Evolutionary conservation across 2,888 invertebrate species (phyloP).

Genomic region (Drosophila algonquin): DNA sequence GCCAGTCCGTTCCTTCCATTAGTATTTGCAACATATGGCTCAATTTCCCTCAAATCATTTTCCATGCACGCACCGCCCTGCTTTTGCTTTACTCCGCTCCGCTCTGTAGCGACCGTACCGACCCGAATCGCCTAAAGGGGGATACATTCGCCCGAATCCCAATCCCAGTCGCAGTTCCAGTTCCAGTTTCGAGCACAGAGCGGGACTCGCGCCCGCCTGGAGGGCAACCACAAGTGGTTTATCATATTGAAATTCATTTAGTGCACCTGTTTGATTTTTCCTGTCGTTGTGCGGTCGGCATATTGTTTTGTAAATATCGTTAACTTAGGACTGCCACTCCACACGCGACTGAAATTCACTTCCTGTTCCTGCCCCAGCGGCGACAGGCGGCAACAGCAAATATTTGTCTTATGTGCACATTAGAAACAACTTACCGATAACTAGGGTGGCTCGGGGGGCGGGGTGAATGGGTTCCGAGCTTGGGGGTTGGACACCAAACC

Average conservation of each 20-base stretch:
- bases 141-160: neutral
- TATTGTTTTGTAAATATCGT: constrained; percentile 77
- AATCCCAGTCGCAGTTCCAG: neutral
- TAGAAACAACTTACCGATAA: constrained; percentile 44
- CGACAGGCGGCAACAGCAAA: constrained; percentile 47
- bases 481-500: neutral
- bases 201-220: constrained; percentile 1
- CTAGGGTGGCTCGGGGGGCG: constrained; percentile 27
- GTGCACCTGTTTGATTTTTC: constrained; percentile 82
- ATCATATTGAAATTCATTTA: constrained; percentile 81
- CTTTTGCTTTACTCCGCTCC: neutral
- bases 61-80: constrained; percentile 42
- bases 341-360: constrained; percentile 64
- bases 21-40: constrained; percentile 82
- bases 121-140: constrained; percentile 27
- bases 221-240: constrained; percentile 81
- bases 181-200: neutral
- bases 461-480: neutral
- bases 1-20: constrained; percentile 55
- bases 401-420: constrained; percentile 45
- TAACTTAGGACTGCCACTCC: constrained; percentile 70
- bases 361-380: constrained; percentile 17
- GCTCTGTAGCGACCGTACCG: neutral
- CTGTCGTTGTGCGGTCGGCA: constrained; percentile 44
- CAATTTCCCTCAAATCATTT: constrained; percentile 79